Conservation (phyloP, 2,113 vertebrate genomes). For the Calonectris borealis region DNA sequence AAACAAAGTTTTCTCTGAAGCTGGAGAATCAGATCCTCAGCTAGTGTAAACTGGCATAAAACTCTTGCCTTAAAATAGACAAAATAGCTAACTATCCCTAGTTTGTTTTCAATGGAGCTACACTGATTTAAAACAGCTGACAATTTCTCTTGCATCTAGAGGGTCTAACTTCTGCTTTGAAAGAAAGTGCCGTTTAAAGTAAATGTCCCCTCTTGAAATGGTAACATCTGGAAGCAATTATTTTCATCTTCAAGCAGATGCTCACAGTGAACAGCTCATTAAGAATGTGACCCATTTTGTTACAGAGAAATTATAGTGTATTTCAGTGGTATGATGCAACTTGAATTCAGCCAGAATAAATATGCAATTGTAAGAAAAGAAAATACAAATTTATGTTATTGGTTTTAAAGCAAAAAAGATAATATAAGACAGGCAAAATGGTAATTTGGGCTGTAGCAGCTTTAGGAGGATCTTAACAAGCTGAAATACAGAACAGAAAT, state of each 20-base stretch:
- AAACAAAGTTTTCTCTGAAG: background rate
- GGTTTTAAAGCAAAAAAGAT: constrained; percentile 53
- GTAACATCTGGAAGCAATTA: constrained; percentile 79
- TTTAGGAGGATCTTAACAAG: background rate
- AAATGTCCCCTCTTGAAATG: constrained; percentile 38
- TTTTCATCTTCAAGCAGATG: constrained; percentile 68
- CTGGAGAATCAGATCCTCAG: background rate
- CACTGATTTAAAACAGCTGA: constrained; percentile 60
- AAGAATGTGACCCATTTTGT: constrained; percentile 72
- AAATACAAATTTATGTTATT: constrained; percentile 61
- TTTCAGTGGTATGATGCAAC: constrained; percentile 61
- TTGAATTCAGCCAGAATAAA: constrained; percentile 68
- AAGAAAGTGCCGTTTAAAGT: constrained; percentile 66
- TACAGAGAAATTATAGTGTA: constrained; percentile 70
- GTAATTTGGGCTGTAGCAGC: constrained; percentile 18
- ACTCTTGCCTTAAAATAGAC: constrained; percentile 18
- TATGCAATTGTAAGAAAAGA: constrained; percentile 58
- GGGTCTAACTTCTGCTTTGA: constrained; percentile 53
- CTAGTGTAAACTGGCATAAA: background rate
- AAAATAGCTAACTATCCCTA: background rate
- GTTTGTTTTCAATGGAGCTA: constrained; percentile 41
- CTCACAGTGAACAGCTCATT: constrained; percentile 54
- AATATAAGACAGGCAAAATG: background rate
- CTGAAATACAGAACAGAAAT: background rate
- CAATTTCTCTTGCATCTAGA: constrained; percentile 10